Evolutionary conservation across 2,888 invertebrate species (phyloP), one percentile per base, ranked within the genome.

Genomic region (Drosophila atripex): DNA sequence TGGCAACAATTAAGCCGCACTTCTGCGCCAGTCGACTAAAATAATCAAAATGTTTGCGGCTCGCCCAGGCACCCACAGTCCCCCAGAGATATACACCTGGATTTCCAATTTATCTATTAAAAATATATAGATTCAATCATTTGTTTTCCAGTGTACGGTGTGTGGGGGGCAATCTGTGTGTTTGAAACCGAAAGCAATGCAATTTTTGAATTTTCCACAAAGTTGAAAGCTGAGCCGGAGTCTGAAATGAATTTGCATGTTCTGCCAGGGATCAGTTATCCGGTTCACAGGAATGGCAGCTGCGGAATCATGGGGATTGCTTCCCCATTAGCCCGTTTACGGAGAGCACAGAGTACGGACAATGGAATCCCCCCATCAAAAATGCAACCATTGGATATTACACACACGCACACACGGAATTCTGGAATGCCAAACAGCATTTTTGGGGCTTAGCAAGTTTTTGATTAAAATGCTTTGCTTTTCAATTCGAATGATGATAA

Each of bases 1-100:
- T 60, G 69, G 41, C 71, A 75, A 79, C 83, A 80, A 82, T 76
- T 82, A 80, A 78, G 77, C 86, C 75, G 57, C 79, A 76, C 78
- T 45, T 65, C 75, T 69, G 64, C 66, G 46, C 58, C 65, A 79
- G 60, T 84, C 73, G 78, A 71, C 71, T 59, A 68, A 75, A 61
- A 71, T 71, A 71, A 71, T 71, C 53, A 71, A 76, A 82, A 82
- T 86, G 76, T 63, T 83, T 83, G 82, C 53, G 80, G 80, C 71
- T 78, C 54, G 50, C 45, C 38, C 50, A 58, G 41, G 51, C 70
- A 61, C 70, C 53, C 69, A 65, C 73, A 70, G 23, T 18, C 21
- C 21, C 5, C 14, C 53, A 65, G 11, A 12, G 30, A 21, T 18
- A 47, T 14, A n/a, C 64, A 35, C 47, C 30, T 18, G 39, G 5